Base-by-base conservation (phyloP, 2,888 invertebrate species). In the Uropetala carovei region DNA sequence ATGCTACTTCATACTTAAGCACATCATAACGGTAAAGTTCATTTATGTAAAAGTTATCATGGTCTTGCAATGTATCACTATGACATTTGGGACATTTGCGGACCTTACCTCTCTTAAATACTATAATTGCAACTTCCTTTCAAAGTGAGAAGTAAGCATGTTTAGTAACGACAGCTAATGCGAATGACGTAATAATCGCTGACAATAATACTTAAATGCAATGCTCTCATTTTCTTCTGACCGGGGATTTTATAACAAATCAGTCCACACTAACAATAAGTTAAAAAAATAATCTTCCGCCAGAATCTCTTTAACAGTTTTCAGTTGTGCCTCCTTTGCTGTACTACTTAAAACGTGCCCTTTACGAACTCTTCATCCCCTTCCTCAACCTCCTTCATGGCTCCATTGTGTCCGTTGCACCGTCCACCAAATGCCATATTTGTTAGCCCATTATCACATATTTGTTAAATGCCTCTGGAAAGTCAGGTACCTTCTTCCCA, bases 371-470 rank as follows among this genome's bases (percentile, higher is more conserved):
- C 27, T 13, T 8, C 75, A 22, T n/a, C 64, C 64, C 16, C 9
- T 64, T 75, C 27, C 75, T 22, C 13, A 8, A 75, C 75, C 75
- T 22, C 16, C 22, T 8, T 22, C 22, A 5, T 11, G 13, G 22
- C 8, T 10, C 22, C 75, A 9, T 75, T 75, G 9, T 75, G 43
- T 43, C 43, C 43, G 43, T 43, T 5, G 43, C 75, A 8, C 27
- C 64, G n/a, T 75, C 75, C 75, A 11, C 75, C 27, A 11, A 22
- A 16, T 22, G 22, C n/a, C 13, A n/a, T 16, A 8, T 75, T 27
- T 75, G 75, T 75, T 75, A 22, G 75, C 5, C 27, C n/a, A 75
- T 75, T 75, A 75, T 75, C 75, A 75, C 27, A 22, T 75, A n/a
- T n/a, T 75, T 18, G 75, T 27, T 75, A 75, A 75, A 75, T 27